phyloP scores from a whole-genome alignment of 2,113 vertebrate species.

The Hyperoodon ampullatus region DNA sequence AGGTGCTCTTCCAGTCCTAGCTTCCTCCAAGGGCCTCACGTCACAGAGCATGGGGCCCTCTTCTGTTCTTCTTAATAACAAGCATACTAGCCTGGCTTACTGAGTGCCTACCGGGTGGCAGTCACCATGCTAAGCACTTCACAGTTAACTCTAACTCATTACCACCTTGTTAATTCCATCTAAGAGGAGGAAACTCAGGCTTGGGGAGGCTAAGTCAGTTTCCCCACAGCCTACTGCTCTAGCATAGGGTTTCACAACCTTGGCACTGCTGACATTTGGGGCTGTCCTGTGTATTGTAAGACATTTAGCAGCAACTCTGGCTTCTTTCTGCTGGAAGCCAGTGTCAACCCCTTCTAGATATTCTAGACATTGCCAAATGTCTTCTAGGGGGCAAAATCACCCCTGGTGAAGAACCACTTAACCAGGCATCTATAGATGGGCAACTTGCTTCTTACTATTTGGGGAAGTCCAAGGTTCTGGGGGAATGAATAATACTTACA shows the following conservation, averaged over 20 bases:
- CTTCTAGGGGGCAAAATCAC: background rate
- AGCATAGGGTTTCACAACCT: background rate
- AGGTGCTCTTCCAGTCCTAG: background rate
- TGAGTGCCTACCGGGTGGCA: background rate
- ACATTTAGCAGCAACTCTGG: background rate
- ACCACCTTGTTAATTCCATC: background rate
- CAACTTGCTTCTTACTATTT: background rate
- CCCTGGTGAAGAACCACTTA: no score
- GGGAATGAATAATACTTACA: background rate
- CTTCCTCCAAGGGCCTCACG: accelerated
- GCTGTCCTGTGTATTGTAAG: background rate
- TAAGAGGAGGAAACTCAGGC: background rate
- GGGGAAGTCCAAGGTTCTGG: background rate
- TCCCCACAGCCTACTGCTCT: background rate
- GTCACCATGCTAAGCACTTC: no score
- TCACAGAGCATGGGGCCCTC: background rate
- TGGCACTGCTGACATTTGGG: background rate
- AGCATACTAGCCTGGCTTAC: background rate
- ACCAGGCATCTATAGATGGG: background rate
- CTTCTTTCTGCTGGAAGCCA: background rate
- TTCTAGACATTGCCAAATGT: background rate
- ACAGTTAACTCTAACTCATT: accelerated
- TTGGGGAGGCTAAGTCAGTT: no score
- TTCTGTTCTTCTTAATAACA: background rate
- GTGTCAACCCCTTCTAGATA: no score